phyloP scores from a whole-genome alignment of 2,113 vertebrate genomes.

The Dasypus novemcinctus region DNA sequence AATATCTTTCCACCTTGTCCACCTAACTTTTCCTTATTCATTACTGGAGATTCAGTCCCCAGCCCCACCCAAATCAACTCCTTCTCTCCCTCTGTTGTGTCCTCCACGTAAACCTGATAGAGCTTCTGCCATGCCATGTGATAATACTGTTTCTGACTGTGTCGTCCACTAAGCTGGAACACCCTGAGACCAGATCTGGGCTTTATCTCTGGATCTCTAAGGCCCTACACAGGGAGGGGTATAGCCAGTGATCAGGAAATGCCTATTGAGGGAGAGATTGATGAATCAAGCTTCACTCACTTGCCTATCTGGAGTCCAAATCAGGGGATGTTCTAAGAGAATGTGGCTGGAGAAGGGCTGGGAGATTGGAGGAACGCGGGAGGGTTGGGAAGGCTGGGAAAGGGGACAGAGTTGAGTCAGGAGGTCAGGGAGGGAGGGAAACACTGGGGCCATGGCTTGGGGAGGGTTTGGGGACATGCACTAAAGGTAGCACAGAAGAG shows the following conservation, averaged over 20 bases:
- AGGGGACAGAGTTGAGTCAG: background rate
- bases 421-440: background rate
- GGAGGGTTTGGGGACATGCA: background rate
- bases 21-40: too few relatives aligned
- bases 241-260: background rate
- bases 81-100: too few relatives aligned
- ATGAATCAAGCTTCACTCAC: background rate
- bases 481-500: background rate
- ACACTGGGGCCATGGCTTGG: background rate
- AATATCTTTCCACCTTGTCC: too few relatives aligned
- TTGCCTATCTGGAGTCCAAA: background rate
- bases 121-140: too few relatives aligned
- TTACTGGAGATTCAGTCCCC: too few relatives aligned
- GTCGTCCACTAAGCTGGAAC: too few relatives aligned
- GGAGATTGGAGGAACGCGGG: background rate
- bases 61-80: too few relatives aligned
- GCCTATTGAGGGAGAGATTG: background rate
- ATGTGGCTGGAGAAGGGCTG: background rate
- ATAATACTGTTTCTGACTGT: too few relatives aligned
- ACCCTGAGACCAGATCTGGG: background rate
- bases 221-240: background rate
- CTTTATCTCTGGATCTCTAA: background rate
- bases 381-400: fast-evolving
- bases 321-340: background rate
- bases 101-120: too few relatives aligned